phyloP scores from a whole-genome alignment of 2,113 vertebrate species.

The Hyperopisus bebe region DNA sequence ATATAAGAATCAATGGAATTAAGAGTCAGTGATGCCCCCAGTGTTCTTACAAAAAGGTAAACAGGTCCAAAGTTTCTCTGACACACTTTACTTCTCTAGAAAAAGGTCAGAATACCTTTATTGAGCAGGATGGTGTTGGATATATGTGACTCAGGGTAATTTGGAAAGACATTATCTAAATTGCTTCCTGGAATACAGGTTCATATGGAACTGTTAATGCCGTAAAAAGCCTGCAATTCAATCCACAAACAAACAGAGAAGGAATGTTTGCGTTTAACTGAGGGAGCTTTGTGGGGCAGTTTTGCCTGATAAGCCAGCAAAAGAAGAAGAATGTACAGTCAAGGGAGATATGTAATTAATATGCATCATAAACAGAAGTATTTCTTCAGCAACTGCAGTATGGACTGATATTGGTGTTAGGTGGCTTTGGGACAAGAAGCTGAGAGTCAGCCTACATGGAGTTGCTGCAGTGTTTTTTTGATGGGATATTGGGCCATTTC shows the following conservation, averaged over 20 bases:
- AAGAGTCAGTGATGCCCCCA: neutral
- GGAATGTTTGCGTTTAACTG: neutral
- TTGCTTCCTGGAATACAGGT: neutral
- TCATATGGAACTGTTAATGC: neutral
- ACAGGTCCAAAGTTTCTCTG: neutral
- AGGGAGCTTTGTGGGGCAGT: neutral
- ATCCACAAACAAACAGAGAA: neutral
- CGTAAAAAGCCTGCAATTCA: neutral
- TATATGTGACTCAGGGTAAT: neutral
- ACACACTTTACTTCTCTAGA: neutral
- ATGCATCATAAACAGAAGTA: neutral
- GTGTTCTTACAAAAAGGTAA: neutral
- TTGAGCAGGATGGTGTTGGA: neutral
- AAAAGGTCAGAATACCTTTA: neutral
- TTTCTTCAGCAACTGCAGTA: neutral
- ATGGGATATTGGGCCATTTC: neutral
- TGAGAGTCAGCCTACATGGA: neutral
- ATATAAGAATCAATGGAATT: neutral
- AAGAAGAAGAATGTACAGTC: neutral
- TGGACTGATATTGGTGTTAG: neutral
- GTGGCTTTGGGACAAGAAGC: neutral
- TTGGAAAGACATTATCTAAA: constrained; percentile 1
- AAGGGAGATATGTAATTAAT: neutral
- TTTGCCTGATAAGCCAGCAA: neutral
- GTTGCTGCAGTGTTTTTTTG: neutral